Evolutionary conservation across 2,797 vertebrate species (phyloP), one percentile per base, ranked within the genome.

Genomic region (Gadopsis marmoratus): DNA sequence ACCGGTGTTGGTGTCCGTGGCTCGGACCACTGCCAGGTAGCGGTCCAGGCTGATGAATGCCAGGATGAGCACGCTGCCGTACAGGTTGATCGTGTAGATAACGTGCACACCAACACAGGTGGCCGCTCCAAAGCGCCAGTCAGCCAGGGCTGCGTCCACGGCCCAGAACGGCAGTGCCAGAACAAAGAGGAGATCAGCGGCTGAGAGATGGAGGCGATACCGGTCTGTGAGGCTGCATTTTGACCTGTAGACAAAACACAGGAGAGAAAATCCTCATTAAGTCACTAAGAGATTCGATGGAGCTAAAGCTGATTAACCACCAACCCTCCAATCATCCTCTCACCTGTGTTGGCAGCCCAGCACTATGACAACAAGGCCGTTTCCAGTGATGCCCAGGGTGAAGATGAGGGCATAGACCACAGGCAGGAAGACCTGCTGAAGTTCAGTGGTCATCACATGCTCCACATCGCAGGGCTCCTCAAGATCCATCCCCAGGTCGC

Each of bases 11-110:
- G 97, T 99, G 87, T 97, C 98, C 0, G 98, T 99, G 76, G 98
- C 97, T 0, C 96, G 96, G 68, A 99, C 98, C 23, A 99, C 98
- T 0, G 98, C 98, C 92, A 99, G 94, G 94, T 99, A 99, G 4
- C 98, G 96, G 86, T 99, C 98, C 91, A 99, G 91, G 54, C 98
- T 99, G 91, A 99, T 99, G 83, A 99, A 99, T 14, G 98, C 98
- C 93, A 99, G 94, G 92, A 99, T 98, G 78, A 99, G 95, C 75
- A 99, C 97, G 37, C 98, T 99, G 93, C 98, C 97, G 17, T 99
- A 99, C 76, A 99, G 94, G 91, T 99, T 99, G 83, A 99, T 96
- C 0, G 98, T 99, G 89, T 99, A 99, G 87, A 99, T 98, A 71
- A 97, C 95, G n/a, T 99, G 97, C 70, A 99, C 96, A 0, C 95